These are phyloP conservation scores for Panagrolaimus sp. DNA, from an alignment of 1,140 invertebrate genomes.

Conservation along the genomic window DNA sequence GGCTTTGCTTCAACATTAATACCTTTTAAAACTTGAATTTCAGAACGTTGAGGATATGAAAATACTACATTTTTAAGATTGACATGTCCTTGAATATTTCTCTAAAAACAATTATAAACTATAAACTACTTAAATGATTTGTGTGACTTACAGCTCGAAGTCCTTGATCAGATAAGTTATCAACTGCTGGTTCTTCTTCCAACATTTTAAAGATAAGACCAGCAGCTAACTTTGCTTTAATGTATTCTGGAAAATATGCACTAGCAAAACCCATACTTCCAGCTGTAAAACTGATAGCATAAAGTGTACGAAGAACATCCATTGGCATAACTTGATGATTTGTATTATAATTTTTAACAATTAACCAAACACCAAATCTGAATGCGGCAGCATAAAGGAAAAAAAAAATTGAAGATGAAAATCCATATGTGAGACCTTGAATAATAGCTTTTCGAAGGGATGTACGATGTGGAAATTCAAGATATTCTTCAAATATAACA, in stretches of 20 bases:
- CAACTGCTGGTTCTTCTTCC: slow-evolving; percentile 56
- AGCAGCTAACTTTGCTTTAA: slow-evolving; percentile 58
- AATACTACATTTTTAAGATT: slow-evolving; percentile 57
- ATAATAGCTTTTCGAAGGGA: neutral
- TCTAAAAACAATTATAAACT: no score
- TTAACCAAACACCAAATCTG: slow-evolving; percentile 58
- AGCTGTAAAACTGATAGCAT: slow-evolving; percentile 37
- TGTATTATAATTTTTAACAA: slow-evolving; percentile 23
- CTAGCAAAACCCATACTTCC: slow-evolving; percentile 53
- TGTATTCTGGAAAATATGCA: slow-evolving; percentile 60
- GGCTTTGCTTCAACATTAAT: slow-evolving; percentile 69
- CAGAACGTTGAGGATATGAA: slow-evolving; percentile 59
- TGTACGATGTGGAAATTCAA: slow-evolving; percentile 32
- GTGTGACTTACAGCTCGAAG: slow-evolving; percentile 20
- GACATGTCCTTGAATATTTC: slow-evolving; percentile 32
- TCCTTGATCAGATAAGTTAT: slow-evolving; percentile 53
- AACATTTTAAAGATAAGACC: slow-evolving; percentile 59
- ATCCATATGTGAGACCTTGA: slow-evolving; percentile 31
- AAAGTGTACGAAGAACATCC: slow-evolving; percentile 51
- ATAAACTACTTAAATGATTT: no score
- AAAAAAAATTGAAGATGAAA: slow-evolving; percentile 58
- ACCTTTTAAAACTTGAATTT: slow-evolving; percentile 64
- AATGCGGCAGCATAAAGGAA: slow-evolving; percentile 62
- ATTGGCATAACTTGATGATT: slow-evolving; percentile 42
- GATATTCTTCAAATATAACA: slow-evolving; percentile 28